phyloP scores from a whole-genome alignment of 1,140 invertebrate species.

The Formica selysi region DNA sequence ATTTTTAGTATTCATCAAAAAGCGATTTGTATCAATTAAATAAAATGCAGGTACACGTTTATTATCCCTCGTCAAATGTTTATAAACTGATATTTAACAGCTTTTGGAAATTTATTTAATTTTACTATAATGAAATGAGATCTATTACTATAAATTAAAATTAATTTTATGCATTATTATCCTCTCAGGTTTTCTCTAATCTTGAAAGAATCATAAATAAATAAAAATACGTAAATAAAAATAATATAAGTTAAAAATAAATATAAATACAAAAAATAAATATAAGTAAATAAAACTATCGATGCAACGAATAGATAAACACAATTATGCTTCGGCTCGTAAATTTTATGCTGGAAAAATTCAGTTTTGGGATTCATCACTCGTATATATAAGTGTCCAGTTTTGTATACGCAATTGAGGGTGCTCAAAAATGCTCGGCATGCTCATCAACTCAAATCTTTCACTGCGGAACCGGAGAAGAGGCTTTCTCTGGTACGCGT shows the following conservation, averaged over 20 bases:
- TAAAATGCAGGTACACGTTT: background rate
- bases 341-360: conserved; percentile 5
- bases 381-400: background rate
- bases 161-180: background rate
- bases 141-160: background rate
- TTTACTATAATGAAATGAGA: background rate
- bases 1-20: conserved; percentile 16
- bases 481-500: conserved; percentile 29
- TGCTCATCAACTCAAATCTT: conserved; percentile 34
- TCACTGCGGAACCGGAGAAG: conserved; percentile 49
- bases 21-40: background rate
- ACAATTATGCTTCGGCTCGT: background rate
- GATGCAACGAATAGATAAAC: background rate
- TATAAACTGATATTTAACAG: background rate
- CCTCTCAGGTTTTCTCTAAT: background rate
- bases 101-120: background rate
- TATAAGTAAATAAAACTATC: background rate
- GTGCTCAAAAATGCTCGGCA: conserved; percentile 19
- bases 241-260: too few species aligned
- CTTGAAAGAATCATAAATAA: background rate
- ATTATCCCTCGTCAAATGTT: background rate
- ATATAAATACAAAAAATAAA: too few species aligned
- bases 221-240: background rate
- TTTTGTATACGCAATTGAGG: conserved; percentile 8
- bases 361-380: conserved; percentile 1